phyloP scores from a whole-genome alignment of 2,797 vertebrate species.

The Astyanax mexicanus region DNA sequence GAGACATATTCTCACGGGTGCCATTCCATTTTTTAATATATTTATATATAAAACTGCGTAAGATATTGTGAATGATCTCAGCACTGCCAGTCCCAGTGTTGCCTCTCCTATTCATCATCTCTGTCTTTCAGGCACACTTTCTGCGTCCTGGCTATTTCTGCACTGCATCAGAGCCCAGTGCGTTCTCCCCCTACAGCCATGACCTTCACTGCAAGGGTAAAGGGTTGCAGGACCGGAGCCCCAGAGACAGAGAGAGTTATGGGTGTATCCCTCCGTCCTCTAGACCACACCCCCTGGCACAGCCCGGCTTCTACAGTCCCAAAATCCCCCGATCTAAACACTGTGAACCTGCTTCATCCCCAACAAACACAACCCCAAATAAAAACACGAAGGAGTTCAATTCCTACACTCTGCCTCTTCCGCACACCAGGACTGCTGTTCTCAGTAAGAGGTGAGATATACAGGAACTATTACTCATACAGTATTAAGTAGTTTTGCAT shows the following conservation, averaged over 20 bases:
- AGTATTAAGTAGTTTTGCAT: too few relatives aligned
- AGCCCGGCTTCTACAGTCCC: slow-evolving; percentile 55
- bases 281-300: slow-evolving; percentile 42
- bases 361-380: slow-evolving; percentile 15
- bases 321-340: slow-evolving; percentile 47
- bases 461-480: too few relatives aligned
- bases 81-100: not conserved
- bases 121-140: slow-evolving; percentile 50
- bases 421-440: slow-evolving; percentile 44
- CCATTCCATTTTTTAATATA: not conserved
- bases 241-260: slow-evolving; percentile 10
- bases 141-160: slow-evolving; percentile 45
- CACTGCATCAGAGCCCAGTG: slow-evolving; percentile 32
- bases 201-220: slow-evolving; percentile 40
- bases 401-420: slow-evolving; percentile 48
- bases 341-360: slow-evolving; percentile 24
- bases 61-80: slow-evolving; percentile 8
- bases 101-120: not conserved
- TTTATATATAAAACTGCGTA: not conserved
- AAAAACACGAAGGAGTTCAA: slow-evolving; percentile 37
- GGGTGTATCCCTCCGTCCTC: not conserved
- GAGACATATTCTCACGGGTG: not conserved
- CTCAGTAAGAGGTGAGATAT: slow-evolving; percentile 54
- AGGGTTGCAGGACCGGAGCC: slow-evolving; percentile 35
- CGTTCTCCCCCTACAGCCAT: slow-evolving; percentile 49